Evolutionary conservation across 2,797 vertebrate genomes (phyloP).

Genomic region (Natrix natrix): DNA sequence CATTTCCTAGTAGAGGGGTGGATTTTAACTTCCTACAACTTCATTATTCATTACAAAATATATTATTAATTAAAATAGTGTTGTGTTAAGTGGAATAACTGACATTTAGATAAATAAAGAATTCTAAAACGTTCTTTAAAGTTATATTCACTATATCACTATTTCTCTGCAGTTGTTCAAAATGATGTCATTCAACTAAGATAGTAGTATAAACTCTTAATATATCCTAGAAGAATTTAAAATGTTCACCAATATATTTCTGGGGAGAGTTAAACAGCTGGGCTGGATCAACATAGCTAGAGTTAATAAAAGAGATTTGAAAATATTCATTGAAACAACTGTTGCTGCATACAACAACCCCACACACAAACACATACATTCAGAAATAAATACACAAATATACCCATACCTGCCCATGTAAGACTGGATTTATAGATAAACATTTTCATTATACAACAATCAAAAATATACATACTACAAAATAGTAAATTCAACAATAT

Average conservation of each 20-base stretch:
- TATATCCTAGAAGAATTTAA: slow-evolving; percentile 35
- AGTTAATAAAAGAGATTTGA: slow-evolving; percentile 7
- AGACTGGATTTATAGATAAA: background rate
- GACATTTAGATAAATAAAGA: background rate
- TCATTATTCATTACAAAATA: slow-evolving; percentile 7
- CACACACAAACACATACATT: background rate
- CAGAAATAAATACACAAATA: background rate
- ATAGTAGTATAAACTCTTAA: slow-evolving; percentile 4
- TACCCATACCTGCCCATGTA: background rate
- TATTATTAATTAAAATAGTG: background rate
- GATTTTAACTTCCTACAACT: no score
- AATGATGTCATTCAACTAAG: slow-evolving; percentile 31
- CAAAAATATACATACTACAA: background rate
- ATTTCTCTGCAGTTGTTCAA: slow-evolving; percentile 7
- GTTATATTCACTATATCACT: background rate
- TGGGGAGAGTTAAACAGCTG: slow-evolving; percentile 47
- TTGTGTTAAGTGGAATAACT: background rate
- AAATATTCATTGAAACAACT: background rate
- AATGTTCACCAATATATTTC: slow-evolving; percentile 24
- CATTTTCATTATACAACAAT: background rate
- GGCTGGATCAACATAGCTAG: slow-evolving; percentile 43
- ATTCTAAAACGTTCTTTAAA: background rate
- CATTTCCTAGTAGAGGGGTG: no score
- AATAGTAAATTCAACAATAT: background rate
- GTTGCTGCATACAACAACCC: background rate